These are phyloP conservation scores for Cryptophagus acutangulus DNA, from an alignment of 2,888 invertebrate species.

Conservation along the genomic window DNA sequence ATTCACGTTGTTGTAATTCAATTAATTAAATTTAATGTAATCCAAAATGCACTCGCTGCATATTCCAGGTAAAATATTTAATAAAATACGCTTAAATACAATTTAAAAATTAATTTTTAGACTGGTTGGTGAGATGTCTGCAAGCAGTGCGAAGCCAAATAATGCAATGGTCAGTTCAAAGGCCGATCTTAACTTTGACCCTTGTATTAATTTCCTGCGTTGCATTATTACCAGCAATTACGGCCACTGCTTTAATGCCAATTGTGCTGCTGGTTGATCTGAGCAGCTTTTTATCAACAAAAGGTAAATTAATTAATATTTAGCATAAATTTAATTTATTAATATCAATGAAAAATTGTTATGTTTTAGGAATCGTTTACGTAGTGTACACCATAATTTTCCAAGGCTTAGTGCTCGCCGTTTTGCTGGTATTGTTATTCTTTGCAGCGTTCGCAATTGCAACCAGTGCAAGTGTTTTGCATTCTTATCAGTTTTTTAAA, in stretches of 20 bases:
- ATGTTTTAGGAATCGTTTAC: slow-evolving; percentile 24
- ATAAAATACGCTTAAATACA: too few relatives aligned
- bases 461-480: slow-evolving; percentile 24
- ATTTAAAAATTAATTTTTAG: too few relatives aligned
- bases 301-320: slow-evolving; percentile 18
- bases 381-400: slow-evolving; percentile 24
- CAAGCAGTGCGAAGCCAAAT: slow-evolving; percentile 12
- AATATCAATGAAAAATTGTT: neutral
- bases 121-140: slow-evolving; percentile 10
- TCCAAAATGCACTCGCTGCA: too few relatives aligned
- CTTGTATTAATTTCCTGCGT: slow-evolving; percentile 23
- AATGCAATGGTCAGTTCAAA: slow-evolving; percentile 18
- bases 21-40: too few relatives aligned
- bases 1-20: too few relatives aligned
- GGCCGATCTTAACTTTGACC: slow-evolving; percentile 17
- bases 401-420: slow-evolving; percentile 24
- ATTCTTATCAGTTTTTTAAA: slow-evolving; percentile 22
- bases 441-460: slow-evolving; percentile 23
- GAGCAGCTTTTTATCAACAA: slow-evolving; percentile 16
- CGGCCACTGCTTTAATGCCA: slow-evolving; percentile 27
- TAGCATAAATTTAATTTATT: neutral
- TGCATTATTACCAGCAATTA: slow-evolving; percentile 25
- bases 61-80: too few relatives aligned
- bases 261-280: slow-evolving; percentile 22
- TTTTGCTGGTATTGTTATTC: slow-evolving; percentile 24